Evolutionary conservation across 2,888 invertebrate species (phyloP).

Genomic region (Aethes cnicana): DNA sequence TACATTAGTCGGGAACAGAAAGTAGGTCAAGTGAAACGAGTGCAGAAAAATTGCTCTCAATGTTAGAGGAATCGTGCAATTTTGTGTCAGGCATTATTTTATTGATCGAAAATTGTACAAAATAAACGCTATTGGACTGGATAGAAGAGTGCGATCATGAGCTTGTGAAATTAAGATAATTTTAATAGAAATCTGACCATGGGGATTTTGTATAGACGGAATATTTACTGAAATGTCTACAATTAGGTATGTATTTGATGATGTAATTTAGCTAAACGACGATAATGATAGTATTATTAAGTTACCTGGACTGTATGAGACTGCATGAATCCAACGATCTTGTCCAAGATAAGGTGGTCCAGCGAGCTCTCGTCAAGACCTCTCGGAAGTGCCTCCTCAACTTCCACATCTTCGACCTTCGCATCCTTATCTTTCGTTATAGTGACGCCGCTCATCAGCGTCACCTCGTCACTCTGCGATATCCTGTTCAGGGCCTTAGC

Average conservation of each 20-base stretch:
- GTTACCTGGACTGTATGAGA: constrained; percentile 89
- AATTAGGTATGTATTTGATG: too few species aligned
- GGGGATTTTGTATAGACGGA: background rate
- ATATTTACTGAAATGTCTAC: too few species aligned
- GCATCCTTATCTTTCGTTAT: constrained; percentile 85
- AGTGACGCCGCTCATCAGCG: constrained; percentile 88
- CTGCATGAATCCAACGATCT: constrained; percentile 88
- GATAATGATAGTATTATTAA: background rate
- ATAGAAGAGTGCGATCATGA: background rate
- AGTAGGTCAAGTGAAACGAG: constrained; percentile 28
- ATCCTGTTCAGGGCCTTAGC: constrained; percentile 89
- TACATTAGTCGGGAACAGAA: constrained; percentile 11
- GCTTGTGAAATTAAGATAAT: background rate
- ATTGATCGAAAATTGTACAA: too few species aligned
- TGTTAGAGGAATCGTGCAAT: too few species aligned
- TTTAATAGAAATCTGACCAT: background rate
- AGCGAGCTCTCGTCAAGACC: constrained; percentile 87
- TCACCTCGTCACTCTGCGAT: constrained; percentile 85
- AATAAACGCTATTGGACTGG: too few species aligned
- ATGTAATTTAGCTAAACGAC: too few species aligned
- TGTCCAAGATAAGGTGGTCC: constrained; percentile 88
- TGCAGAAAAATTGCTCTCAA: constrained; percentile 13
- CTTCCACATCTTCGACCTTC: constrained; percentile 76
- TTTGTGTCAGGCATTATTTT: too few species aligned
- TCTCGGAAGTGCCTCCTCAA: constrained; percentile 88